These are phyloP conservation scores for Hylaeus volcanicus DNA, from an alignment of 1,140 invertebrate species.

Conservation along the genomic window DNA sequence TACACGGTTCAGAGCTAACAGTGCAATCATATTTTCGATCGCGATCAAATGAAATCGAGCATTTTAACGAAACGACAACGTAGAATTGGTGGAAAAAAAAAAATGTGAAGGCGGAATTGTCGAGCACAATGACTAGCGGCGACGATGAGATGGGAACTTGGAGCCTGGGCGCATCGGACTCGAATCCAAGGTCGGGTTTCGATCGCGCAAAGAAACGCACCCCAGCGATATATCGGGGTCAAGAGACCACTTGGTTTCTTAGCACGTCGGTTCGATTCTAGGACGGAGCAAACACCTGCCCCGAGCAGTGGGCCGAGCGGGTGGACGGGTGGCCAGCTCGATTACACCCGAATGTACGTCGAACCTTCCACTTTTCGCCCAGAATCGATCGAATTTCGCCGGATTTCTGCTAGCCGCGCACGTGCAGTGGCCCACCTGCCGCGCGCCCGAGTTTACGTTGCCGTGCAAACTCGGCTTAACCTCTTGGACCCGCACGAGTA, in stretches of 20 bases:
- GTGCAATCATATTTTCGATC: too few relatives aligned
- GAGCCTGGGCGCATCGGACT: conserved; percentile 43
- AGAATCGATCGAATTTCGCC: conserved; percentile 68
- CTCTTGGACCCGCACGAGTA: conserved; percentile 37
- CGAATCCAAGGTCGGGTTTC: conserved; percentile 63
- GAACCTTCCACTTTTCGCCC: conserved; percentile 52
- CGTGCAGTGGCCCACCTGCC: conserved; percentile 67
- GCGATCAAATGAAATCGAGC: too few relatives aligned
- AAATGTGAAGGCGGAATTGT: too few relatives aligned
- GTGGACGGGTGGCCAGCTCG: conserved; percentile 2
- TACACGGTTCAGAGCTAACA: background rate
- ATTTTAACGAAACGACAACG: too few relatives aligned
- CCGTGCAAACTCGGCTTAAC: conserved; percentile 50
- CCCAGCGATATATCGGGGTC: conserved; percentile 58
- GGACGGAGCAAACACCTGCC: conserved; percentile 18
- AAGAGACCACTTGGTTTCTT: conserved; percentile 55
- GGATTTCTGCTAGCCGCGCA: conserved; percentile 59
- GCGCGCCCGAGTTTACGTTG: conserved; percentile 45
- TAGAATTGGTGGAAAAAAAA: background rate
- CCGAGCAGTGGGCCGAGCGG: background rate
- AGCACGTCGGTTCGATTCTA: conserved; percentile 30
- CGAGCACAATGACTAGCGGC: too few relatives aligned
- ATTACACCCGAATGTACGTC: conserved; percentile 50
- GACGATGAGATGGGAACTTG: background rate
- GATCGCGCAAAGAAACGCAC: conserved; percentile 52